These are phyloP conservation scores for Minunthozetes semirufus DNA, from an alignment of 2,888 invertebrate genomes.

Conservation along the genomic window DNA sequence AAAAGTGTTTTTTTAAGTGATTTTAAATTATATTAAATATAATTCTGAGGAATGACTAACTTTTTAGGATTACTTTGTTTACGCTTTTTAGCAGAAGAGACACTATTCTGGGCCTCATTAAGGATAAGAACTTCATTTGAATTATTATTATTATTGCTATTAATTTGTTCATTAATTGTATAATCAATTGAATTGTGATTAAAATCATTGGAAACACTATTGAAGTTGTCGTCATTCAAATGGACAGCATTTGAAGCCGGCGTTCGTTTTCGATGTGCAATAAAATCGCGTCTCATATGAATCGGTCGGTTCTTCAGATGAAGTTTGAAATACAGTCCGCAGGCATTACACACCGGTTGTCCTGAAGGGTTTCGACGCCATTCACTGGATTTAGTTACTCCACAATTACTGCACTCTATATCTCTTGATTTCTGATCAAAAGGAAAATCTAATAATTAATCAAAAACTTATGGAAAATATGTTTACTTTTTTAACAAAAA, in stretches of 20 bases:
- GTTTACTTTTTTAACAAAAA: neutral
- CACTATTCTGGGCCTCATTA: too few relatives aligned
- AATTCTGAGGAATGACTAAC: constrained; percentile 24
- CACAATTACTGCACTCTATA: constrained; percentile 35
- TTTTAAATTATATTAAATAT: neutral
- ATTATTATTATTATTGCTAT: constrained; percentile 15
- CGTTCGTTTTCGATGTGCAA: constrained; percentile 34
- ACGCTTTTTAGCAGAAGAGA: constrained; percentile 31
- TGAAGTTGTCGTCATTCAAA: neutral
- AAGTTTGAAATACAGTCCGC: constrained; percentile 34
- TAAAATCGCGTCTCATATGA: constrained; percentile 36
- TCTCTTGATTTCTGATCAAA: constrained; percentile 22
- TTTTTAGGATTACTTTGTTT: constrained; percentile 36
- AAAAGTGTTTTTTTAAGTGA: too few relatives aligned
- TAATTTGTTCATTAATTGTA: neutral
- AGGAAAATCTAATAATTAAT: neutral
- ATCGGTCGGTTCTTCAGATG: constrained; percentile 34
- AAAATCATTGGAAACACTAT: neutral
- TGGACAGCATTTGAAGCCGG: constrained; percentile 16
- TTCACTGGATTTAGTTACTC: constrained; percentile 33
- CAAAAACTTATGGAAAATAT: neutral
- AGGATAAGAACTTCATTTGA: neutral
- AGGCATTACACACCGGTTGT: constrained; percentile 34
- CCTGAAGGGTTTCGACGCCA: constrained; percentile 34
- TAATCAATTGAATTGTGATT: neutral